These are phyloP conservation scores for Poeciliopsis prolifica DNA, from an alignment of 2,113 vertebrate genomes.

Conservation along the genomic window DNA sequence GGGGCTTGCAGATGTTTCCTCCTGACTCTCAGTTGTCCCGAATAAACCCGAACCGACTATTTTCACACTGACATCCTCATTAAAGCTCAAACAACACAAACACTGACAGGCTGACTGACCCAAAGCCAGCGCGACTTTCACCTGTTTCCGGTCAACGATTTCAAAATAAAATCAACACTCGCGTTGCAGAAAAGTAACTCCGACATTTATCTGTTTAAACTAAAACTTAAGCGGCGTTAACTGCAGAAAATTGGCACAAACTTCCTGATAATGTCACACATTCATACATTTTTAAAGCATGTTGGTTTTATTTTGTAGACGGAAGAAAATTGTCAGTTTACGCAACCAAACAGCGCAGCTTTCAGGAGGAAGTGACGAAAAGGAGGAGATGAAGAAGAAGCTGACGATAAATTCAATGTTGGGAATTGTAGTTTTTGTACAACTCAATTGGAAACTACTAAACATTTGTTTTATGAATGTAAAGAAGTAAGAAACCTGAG, in stretches of 20 bases:
- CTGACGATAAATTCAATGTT: too few relatives aligned
- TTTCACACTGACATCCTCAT: background rate
- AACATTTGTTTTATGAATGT: too few relatives aligned
- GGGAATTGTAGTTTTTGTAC: too few relatives aligned
- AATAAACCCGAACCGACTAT: background rate
- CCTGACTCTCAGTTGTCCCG: background rate
- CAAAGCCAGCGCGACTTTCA: rapidly evolving
- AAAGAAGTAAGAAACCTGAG: too few relatives aligned
- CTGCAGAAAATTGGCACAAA: background rate
- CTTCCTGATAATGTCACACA: background rate
- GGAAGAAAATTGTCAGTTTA: background rate
- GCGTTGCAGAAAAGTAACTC: background rate
- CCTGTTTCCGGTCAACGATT: rapidly evolving
- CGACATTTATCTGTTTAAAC: background rate
- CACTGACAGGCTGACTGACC: rapidly evolving
- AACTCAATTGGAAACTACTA: too few relatives aligned
- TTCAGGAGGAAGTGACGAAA: too few relatives aligned
- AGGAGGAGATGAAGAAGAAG: too few relatives aligned
- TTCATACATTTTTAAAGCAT: background rate
- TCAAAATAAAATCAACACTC: slow-evolving; percentile 19
- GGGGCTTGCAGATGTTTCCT: background rate
- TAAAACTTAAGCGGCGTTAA: background rate
- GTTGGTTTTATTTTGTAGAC: slow-evolving; percentile 28
- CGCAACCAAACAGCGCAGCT: slow-evolving; percentile 9
- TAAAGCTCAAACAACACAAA: slow-evolving; percentile 7